Base-by-base conservation (phyloP, 1,140 invertebrate species). In the Telenomus remus region DNA sequence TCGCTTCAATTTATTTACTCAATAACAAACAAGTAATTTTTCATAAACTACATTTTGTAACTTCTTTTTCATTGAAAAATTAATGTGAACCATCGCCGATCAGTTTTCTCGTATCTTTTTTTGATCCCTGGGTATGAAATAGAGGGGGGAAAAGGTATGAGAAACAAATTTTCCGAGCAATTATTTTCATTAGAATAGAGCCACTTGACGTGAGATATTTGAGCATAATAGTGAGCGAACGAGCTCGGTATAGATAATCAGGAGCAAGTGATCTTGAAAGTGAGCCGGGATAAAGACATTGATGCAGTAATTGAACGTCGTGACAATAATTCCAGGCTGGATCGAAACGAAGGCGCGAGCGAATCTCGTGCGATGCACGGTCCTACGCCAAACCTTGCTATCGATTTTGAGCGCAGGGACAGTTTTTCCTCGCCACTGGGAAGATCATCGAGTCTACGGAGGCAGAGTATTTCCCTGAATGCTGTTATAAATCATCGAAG, bases 401-500 rank as follows among this genome's bases (percentile, higher is more conserved):
- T 78, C 68, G 80, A 81, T 72, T 42, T 79, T 15, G 80, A 79
- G 16, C 59, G 76, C 10, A 77, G 69, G 73, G 69, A 80, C 42
- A 75, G 76, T 69, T 65, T 78, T 50, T 69, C 78, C 56, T 61
- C 73, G 44, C 64, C 76, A 34, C 70, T 64, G 56, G 76, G 73
- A 35, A 80, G 79, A 75, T 76, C 69, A 46, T 78, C 79, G 55
- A 83, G 81, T 61, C 71, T 84, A 7, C 73, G 81, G 50, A 81
- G 82, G 65, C 83, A 84, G 70, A 87, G 84, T 53, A 82, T 82
- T 64, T 81, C 81, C 19, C 76, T 86, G 19, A 87, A 86, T 61
- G 79, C 82, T 12, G 82, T 85, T 53, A 82, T 86, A 54, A 85
- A 87, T 81, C 82, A 84, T 61, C 79, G 82, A 68, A 74, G 84